A percentile compares a stretch with the other conserved stretches of the same genome.
phyloP scores from a whole-genome alignment of 2,888 invertebrate species.

The Glaucopsyche alexis region DNA sequence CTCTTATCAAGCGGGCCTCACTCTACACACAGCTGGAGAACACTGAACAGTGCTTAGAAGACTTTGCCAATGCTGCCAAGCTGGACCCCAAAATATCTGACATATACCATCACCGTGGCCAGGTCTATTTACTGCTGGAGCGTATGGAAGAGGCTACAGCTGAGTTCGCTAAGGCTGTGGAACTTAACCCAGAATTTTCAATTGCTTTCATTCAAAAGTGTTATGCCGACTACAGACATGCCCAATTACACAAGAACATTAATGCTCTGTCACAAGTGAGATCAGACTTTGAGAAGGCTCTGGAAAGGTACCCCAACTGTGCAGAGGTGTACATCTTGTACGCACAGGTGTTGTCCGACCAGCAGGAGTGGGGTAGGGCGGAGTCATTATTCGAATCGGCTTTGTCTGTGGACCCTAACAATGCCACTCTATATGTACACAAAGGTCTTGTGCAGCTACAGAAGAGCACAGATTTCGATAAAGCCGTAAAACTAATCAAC shows the following conservation, averaged over 20 bases:
- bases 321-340: constrained; percentile 93
- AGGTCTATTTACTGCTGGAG: constrained; percentile 91
- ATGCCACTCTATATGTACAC: constrained; percentile 93
- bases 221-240: constrained; percentile 91
- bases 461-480: constrained; percentile 90
- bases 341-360: constrained; percentile 94
- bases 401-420: constrained; percentile 88
- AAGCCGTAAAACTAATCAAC: constrained; percentile 87
- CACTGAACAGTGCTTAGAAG: constrained; percentile 85
- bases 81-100: constrained; percentile 91
- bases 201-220: constrained; percentile 94
- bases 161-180: constrained; percentile 91
- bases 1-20: constrained; percentile 92
- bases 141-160: constrained; percentile 88
- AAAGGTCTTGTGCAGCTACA: constrained; percentile 91
- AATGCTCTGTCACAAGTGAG: constrained; percentile 83
- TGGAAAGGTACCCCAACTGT: constrained; percentile 90
- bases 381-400: constrained; percentile 91
- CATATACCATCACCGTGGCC: constrained; percentile 95
- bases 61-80: constrained; percentile 88
- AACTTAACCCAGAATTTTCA: constrained; percentile 90
- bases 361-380: constrained; percentile 90
- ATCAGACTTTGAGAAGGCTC: constrained; percentile 86
- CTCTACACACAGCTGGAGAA: constrained; percentile 89
- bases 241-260: constrained; percentile 81